Conservation (phyloP, 2,797 vertebrate genomes). For the Muraenolepis orangiensis region DNA sequence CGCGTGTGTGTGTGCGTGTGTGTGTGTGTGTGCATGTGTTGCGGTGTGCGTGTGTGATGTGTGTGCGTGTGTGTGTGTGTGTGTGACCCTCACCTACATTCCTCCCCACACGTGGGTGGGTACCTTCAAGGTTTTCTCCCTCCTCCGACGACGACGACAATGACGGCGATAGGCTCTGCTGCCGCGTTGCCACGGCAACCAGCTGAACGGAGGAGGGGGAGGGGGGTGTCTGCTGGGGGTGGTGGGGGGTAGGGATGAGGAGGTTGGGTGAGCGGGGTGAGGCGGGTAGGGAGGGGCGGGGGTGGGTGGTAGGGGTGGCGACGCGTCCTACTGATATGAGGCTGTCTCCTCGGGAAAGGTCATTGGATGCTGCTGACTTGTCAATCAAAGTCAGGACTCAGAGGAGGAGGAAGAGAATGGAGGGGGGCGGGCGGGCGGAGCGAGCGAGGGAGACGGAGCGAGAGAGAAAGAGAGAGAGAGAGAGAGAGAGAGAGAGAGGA, state of each 20-base stretch:
- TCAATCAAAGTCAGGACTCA: conserved; percentile 19
- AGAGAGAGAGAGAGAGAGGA: conserved; percentile 10
- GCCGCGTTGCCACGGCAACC: conserved; percentile 50
- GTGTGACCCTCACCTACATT: too few relatives aligned
- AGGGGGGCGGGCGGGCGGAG: not conserved
- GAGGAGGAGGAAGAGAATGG: too few relatives aligned
- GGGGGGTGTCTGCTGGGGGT: too few relatives aligned
- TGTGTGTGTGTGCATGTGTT: not conserved
- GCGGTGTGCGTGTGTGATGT: too few relatives aligned
- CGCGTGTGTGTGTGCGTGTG: not conserved
- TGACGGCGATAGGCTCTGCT: conserved; percentile 34
- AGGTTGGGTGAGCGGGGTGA: not conserved
- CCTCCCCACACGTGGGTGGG: not conserved
- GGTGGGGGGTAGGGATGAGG: too few relatives aligned
- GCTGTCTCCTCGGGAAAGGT: conserved; percentile 52
- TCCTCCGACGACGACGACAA: too few relatives aligned
- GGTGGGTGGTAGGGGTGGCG: not conserved
- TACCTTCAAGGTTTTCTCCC: conserved; percentile 20
- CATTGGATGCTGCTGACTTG: conserved; percentile 39
- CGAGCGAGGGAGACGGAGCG: not conserved
- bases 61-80: not conserved
- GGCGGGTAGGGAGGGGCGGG: not conserved
- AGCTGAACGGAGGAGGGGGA: not conserved
- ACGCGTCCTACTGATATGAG: conserved; percentile 24
- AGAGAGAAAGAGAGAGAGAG: not conserved